Evolutionary conservation across 2,113 vertebrate genomes (phyloP).

Genomic region (Neolamprologus cancellatus): DNA sequence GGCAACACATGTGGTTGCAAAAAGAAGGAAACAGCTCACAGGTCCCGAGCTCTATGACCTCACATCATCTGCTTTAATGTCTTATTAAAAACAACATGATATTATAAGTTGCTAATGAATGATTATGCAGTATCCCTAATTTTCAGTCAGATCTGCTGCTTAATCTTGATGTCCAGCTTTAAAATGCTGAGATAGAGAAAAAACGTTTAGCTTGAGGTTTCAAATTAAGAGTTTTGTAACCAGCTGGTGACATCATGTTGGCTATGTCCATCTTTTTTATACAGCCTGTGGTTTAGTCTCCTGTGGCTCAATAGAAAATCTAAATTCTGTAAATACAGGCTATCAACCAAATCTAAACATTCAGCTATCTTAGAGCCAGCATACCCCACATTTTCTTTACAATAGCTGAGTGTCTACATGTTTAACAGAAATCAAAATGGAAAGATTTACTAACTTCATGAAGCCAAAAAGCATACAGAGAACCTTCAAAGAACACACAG

Average conservation of each 20-base stretch:
- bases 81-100: neutral
- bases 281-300: neutral
- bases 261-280: neutral
- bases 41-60: neutral
- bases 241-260: neutral
- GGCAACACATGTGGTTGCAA: neutral
- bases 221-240: neutral
- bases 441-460: conserved; percentile 14
- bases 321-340: neutral
- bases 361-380: neutral
- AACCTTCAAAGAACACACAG: neutral
- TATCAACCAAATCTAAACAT: neutral
- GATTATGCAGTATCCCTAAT: neutral
- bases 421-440: neutral
- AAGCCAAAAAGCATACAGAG: neutral
- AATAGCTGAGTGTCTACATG: neutral
- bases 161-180: neutral
- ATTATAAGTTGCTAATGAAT: neutral
- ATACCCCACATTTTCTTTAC: neutral
- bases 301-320: neutral
- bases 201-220: neutral
- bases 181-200: neutral
- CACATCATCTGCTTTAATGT: neutral
- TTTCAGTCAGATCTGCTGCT: neutral
- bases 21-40: neutral